Conservation (phyloP, 2,113 vertebrate species). For the Solenodon paradoxus region DNA sequence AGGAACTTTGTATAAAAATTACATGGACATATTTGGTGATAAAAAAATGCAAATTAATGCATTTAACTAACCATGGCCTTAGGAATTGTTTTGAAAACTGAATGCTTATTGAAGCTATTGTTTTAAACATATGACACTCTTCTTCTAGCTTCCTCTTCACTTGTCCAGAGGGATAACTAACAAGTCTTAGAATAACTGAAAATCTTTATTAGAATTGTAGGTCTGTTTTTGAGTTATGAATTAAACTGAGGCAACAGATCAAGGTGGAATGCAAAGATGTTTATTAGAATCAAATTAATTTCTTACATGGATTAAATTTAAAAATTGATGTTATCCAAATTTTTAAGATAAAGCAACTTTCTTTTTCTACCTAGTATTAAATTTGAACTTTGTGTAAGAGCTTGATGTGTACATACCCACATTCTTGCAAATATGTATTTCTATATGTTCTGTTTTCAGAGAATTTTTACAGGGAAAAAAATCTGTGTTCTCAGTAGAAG, state of each 20-base stretch:
- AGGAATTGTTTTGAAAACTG: slow-evolving; percentile 18
- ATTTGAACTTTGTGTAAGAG: background rate
- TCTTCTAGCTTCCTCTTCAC: background rate
- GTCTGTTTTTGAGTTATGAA: slow-evolving; percentile 28
- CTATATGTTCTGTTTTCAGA: slow-evolving; percentile 2
- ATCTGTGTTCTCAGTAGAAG: background rate
- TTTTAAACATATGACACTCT: slow-evolving; percentile 4
- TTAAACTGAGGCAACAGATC: background rate
- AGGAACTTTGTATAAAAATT: background rate
- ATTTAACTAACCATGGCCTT: background rate
- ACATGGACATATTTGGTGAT: background rate
- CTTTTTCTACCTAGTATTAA: background rate
- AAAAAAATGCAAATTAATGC: background rate
- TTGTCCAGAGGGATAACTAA: slow-evolving; percentile 40
- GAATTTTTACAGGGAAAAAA: slow-evolving; percentile 17
- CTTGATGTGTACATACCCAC: background rate
- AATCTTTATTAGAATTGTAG: background rate
- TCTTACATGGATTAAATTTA: background rate
- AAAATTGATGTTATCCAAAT: background rate
- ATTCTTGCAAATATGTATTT: background rate
- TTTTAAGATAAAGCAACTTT: background rate
- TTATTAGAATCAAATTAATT: slow-evolving; percentile 34
- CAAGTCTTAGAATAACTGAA: background rate
- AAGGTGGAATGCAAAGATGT: background rate
- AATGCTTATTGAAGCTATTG: background rate